A percentile compares a stretch with the other conserved stretches of the same genome.
These are phyloP conservation scores for Agapornis canus DNA, from an alignment of 2,797 vertebrate species.

Conservation along the genomic window DNA sequence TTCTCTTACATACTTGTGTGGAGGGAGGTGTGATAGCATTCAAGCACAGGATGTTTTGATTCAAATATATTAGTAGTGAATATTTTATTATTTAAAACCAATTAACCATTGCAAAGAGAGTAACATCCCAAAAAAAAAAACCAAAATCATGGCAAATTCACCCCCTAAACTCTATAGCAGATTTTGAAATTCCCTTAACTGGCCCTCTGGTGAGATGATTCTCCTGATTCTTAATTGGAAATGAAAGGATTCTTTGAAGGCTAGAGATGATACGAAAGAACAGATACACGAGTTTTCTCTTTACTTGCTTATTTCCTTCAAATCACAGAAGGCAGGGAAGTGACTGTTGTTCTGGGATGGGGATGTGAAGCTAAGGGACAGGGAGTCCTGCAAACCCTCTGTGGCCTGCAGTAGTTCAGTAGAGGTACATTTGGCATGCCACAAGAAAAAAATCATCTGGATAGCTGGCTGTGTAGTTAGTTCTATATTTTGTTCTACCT, in stretches of 20 bases:
- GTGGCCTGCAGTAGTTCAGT: background rate
- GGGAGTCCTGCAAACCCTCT: background rate
- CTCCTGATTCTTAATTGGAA: background rate
- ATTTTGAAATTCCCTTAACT: background rate
- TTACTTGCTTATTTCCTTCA: background rate
- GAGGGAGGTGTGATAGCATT: background rate
- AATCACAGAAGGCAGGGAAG: background rate
- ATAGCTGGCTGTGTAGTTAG: background rate
- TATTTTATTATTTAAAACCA: background rate
- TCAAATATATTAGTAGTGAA: background rate
- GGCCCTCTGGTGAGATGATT: background rate
- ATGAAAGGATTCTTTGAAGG: background rate
- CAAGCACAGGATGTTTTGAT: background rate
- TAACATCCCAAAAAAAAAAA: background rate
- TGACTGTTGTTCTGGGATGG: background rate
- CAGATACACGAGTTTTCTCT: background rate
- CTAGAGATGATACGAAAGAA: background rate
- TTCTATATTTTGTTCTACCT: background rate
- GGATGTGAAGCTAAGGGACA: background rate
- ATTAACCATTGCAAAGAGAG: background rate
- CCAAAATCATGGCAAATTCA: background rate
- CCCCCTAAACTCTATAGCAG: background rate
- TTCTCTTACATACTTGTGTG: background rate
- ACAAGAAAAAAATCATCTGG: background rate
- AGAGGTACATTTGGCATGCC: background rate